Conservation (phyloP, 1,140 invertebrate species). For the Mya arenaria region DNA sequence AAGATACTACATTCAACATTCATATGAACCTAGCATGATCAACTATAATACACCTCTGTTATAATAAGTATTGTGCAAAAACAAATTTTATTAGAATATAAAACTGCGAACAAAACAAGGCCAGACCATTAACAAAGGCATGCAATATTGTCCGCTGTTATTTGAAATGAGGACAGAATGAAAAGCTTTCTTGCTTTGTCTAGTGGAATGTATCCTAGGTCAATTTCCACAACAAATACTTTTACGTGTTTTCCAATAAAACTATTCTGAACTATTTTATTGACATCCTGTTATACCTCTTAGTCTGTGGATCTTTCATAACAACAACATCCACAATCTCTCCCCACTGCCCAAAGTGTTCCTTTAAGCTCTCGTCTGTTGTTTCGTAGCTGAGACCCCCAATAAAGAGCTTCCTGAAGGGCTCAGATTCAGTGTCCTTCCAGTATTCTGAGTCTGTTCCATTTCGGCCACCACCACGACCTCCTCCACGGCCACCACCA, state of each 20-base stretch:
- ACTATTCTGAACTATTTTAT: too few species aligned
- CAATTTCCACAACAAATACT: too few species aligned
- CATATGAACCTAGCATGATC: too few species aligned
- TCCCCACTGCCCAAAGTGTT: constrained; percentile 98
- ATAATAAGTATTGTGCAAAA: background rate
- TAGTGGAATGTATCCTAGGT: too few species aligned
- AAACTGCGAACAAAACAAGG: background rate
- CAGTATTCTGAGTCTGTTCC: constrained; percentile 40
- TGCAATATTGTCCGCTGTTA: too few species aligned
- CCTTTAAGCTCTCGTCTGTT: constrained; percentile 95
- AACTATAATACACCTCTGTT: background rate
- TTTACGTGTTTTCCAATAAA: too few species aligned
- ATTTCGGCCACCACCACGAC: constrained; percentile 55
- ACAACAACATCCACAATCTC: constrained; percentile 98
- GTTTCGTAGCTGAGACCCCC: constrained; percentile 98
- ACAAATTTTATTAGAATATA: background rate
- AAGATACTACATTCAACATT: too few species aligned
- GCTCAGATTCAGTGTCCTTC: constrained; percentile 69
- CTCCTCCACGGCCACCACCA: constrained; percentile 56
- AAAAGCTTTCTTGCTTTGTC: too few species aligned
- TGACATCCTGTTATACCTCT: constrained; percentile 81
- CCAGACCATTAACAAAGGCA: too few species aligned
- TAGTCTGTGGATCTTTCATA: constrained; percentile 98
- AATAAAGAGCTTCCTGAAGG: constrained; percentile 76
- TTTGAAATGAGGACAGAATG: too few species aligned